A percentile compares a stretch with the other conserved stretches of the same genome.
These are phyloP conservation scores for Trichacis sp. DNA, from an alignment of 2,888 invertebrate genomes.

Conservation along the genomic window DNA sequence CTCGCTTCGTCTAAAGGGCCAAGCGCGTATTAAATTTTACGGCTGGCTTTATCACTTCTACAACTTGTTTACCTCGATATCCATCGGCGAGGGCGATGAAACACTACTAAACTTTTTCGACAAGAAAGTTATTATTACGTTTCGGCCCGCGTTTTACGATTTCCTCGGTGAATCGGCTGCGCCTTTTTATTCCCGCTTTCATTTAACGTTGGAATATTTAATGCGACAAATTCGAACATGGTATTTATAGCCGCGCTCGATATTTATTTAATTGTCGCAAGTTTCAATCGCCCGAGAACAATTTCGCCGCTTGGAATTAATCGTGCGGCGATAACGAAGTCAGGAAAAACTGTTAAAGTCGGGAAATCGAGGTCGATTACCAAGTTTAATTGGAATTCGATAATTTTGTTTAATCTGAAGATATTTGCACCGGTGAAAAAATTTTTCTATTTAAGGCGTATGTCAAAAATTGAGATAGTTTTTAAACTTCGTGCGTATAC, in stretches of 20 bases:
- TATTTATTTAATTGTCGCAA: background rate
- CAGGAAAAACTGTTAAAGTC: too few species aligned
- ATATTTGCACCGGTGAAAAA: too few species aligned
- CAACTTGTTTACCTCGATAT: conserved; percentile 37
- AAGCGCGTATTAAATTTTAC: conserved; percentile 37
- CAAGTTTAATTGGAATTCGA: too few species aligned
- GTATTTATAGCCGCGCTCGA: background rate
- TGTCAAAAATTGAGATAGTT: too few species aligned
- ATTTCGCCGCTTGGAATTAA: background rate
- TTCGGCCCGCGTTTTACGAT: conserved; percentile 25
- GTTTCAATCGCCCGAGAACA: background rate
- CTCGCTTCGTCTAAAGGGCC: conserved; percentile 25
- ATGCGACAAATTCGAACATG: background rate
- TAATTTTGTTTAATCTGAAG: too few species aligned
- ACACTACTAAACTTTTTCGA: conserved; percentile 38
- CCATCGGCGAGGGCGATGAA: conserved; percentile 33
- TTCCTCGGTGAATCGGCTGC: background rate
- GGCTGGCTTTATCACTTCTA: conserved; percentile 28
- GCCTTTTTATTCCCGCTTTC: background rate
- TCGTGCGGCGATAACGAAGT: too few species aligned
- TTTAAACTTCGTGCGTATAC: too few species aligned
- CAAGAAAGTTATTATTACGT: conserved; percentile 39
- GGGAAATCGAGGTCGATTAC: too few species aligned
- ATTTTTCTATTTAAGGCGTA: too few species aligned
- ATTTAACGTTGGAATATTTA: background rate